phyloP scores from a whole-genome alignment of 2,888 invertebrate genomes.

The Metalampra italica region DNA sequence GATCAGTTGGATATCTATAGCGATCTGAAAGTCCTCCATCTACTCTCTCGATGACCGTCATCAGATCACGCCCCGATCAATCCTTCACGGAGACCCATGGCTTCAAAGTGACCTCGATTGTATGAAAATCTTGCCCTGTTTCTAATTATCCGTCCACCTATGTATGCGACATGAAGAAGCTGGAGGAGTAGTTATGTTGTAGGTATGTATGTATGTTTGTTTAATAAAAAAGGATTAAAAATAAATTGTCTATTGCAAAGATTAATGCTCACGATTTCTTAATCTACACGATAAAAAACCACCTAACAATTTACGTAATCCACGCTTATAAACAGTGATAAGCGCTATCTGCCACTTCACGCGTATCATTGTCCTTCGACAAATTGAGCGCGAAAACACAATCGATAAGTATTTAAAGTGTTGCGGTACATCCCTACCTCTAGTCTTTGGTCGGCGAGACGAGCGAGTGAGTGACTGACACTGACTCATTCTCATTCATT shows the following conservation, averaged over 20 bases:
- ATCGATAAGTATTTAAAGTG: slow-evolving; percentile 2
- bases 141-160: too few species aligned
- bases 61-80: too few species aligned
- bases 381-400: neutral
- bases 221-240: neutral
- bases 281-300: neutral
- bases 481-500: slow-evolving; percentile 14
- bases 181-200: too few species aligned
- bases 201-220: too few species aligned
- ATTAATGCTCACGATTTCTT: neutral
- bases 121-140: too few species aligned
- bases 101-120: too few species aligned
- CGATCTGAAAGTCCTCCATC: too few species aligned
- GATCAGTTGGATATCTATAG: too few species aligned
- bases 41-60: too few species aligned
- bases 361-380: slow-evolving; percentile 4
- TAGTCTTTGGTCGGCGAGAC: neutral
- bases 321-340: neutral
- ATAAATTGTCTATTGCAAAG: neutral
- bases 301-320: neutral
- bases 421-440: neutral
- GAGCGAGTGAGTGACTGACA: neutral
- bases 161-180: too few species aligned
- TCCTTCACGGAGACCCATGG: too few species aligned
- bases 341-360: neutral